Conservation (phyloP, 1,140 invertebrate species). For the Conus ventricosus region DNA sequence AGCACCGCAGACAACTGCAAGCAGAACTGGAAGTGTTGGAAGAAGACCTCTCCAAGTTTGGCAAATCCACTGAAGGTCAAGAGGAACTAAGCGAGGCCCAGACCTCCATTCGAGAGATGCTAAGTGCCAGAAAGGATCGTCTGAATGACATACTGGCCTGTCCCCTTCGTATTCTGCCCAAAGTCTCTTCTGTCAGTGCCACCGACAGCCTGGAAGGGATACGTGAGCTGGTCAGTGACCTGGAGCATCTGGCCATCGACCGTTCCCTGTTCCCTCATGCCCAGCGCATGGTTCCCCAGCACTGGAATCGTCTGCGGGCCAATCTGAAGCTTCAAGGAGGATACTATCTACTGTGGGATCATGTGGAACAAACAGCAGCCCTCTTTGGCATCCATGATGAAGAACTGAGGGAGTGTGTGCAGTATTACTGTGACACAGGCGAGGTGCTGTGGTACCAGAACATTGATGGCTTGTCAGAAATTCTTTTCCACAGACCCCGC, state of each 20-base stretch:
- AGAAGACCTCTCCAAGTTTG: conserved; percentile 48
- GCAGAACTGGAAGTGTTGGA: conserved; percentile 53
- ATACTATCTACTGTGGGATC: conserved; percentile 59
- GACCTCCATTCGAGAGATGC: conserved; percentile 43
- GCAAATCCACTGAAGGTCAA: conserved; percentile 23
- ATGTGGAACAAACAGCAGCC: conserved; percentile 54
- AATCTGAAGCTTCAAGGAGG: conserved; percentile 59
- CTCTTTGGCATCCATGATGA: conserved; percentile 55
- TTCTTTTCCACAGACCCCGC: conserved; percentile 68
- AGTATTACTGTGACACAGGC: conserved; percentile 67
- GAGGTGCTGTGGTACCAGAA: conserved; percentile 70
- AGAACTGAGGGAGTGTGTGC: conserved; percentile 63
- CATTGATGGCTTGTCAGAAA: conserved; percentile 54
- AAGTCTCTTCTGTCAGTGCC: conserved; percentile 58
- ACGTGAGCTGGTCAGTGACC: conserved; percentile 58
- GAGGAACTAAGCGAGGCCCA: conserved; percentile 35
- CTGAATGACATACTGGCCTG: conserved; percentile 55
- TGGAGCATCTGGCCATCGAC: conserved; percentile 70
- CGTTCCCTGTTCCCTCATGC: conserved; percentile 67
- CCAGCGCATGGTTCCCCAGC: conserved; percentile 60
- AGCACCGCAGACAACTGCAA: conserved; percentile 47
- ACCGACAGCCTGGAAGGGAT: conserved; percentile 65
- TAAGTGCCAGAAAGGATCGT: conserved; percentile 55
- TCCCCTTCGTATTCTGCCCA: conserved; percentile 57
- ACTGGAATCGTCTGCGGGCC: conserved; percentile 61